These are phyloP conservation scores for Ophiothrix spiculata DNA, from an alignment of 35 echinoderm and acorn worm genomes.

Conservation along the genomic window DNA sequence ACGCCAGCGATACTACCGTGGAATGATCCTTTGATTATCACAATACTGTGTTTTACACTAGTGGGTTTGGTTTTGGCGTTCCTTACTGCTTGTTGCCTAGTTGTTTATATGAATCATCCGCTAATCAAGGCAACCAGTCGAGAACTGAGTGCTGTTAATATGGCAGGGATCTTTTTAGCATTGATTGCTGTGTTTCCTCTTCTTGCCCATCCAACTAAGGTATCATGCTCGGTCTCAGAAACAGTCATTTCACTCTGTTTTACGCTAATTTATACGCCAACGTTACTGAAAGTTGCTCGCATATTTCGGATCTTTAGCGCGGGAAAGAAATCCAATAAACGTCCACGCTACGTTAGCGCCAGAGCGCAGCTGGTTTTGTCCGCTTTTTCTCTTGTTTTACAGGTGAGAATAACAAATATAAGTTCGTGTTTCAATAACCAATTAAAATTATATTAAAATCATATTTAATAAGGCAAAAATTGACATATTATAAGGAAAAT, in stretches of 20 bases:
- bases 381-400: not conserved
- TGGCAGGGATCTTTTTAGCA: not conserved
- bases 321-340: constrained; percentile 50
- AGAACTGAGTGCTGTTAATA: constrained; percentile 1
- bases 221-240: not conserved
- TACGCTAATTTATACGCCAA: not conserved
- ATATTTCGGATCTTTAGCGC: constrained; percentile 5
- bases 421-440: no score
- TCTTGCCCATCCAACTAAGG: not conserved
- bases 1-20: no score
- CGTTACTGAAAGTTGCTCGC: constrained; percentile 2
- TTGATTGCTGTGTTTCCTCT: not conserved
- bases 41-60: not conserved
- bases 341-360: constrained; percentile 14
- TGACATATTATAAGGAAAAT: no score
- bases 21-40: constrained; percentile 18
- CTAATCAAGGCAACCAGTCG: constrained; percentile 5
- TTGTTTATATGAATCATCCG: not conserved
- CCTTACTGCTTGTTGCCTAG: not conserved
- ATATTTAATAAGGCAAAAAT: no score
- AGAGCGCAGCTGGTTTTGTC: constrained; percentile 11
- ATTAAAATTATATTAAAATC: no score
- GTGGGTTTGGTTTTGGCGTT: not conserved
- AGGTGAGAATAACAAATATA: no score
- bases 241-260: not conserved